Conservation (phyloP, 2,888 invertebrate genomes). For the Agrotis segetum region DNA sequence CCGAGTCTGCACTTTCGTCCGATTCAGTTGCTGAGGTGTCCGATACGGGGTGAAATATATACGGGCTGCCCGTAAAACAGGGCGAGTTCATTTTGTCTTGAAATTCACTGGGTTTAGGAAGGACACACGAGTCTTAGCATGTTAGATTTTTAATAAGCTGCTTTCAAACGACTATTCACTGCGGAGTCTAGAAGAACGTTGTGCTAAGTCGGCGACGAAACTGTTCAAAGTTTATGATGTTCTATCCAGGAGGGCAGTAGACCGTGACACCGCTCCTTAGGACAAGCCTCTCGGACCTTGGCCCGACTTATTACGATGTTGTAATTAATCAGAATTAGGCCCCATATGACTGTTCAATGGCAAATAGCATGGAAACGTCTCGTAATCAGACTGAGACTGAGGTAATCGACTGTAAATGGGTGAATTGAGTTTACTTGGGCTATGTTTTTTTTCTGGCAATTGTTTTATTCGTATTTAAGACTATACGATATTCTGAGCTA, state of each 20-base stretch:
- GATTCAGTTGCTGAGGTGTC: constrained; percentile 88
- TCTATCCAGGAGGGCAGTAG: constrained; percentile 72
- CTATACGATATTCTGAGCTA: neutral
- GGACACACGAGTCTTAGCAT: constrained; percentile 28
- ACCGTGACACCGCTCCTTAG: constrained; percentile 83
- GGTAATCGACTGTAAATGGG: constrained; percentile 54
- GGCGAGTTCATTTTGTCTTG: constrained; percentile 82
- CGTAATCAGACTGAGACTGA: constrained; percentile 63
- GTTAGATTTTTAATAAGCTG: constrained; percentile 20
- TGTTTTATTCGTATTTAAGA: neutral
- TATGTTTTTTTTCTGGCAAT: constrained; percentile 21
- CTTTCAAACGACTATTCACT: constrained; percentile 72
- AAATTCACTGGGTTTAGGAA: constrained; percentile 35
- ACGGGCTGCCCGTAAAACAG: constrained; percentile 83
- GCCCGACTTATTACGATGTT: constrained; percentile 75
- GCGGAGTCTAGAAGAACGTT: constrained; percentile 78
- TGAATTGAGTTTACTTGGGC: constrained; percentile 22
- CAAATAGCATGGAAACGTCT: constrained; percentile 59
- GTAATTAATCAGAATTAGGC: constrained; percentile 75
- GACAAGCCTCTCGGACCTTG: constrained; percentile 85
- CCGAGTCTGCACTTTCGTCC: constrained; percentile 85
- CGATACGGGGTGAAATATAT: constrained; percentile 86
- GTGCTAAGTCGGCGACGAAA: constrained; percentile 78
- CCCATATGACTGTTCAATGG: constrained; percentile 70
- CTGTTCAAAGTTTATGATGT: constrained; percentile 77